A percentile compares a stretch with the other conserved stretches of the same genome.
Evolutionary conservation across 1,140 invertebrate genomes (phyloP).

Genomic region (Cyclargus thomasi): DNA sequence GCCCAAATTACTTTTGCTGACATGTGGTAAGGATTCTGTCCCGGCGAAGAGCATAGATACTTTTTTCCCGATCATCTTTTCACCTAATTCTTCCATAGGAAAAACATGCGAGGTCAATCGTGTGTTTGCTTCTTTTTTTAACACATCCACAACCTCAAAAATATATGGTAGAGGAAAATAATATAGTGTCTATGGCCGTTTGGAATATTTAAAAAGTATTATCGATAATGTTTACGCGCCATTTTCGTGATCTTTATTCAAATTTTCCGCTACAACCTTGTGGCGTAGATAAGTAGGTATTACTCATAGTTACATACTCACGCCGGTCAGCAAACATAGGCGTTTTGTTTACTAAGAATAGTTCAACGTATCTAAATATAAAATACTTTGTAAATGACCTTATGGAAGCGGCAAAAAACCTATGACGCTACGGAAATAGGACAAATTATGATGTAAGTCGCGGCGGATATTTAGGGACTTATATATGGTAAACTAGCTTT

Average conservation of each 20-base stretch:
- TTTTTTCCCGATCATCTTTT: no score
- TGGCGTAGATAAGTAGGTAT: conserved; percentile 55
- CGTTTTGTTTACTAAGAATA: conserved; percentile 37
- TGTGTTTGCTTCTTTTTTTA: no score
- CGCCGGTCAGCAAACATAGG: conserved; percentile 39
- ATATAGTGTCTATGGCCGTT: not conserved
- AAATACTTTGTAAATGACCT: not conserved
- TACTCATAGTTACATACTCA: conserved; percentile 54
- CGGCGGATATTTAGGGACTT: no score
- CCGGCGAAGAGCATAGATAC: no score
- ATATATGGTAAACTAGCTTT: no score
- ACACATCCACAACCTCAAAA: no score
- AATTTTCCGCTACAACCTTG: conserved; percentile 53
- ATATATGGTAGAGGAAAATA: no score
- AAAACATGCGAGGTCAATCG: no score
- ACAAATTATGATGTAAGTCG: no score
- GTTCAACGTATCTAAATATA: conserved; percentile 18
- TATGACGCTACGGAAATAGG: not conserved
- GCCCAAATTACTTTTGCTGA: no score
- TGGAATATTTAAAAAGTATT: not conserved
- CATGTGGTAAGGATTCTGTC: no score
- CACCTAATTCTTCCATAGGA: no score
- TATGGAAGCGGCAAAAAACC: not conserved
- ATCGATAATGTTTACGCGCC: conserved; percentile 15
- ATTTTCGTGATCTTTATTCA: conserved; percentile 25